These are phyloP conservation scores for Chrosomus eos DNA, from an alignment of 2,797 vertebrate genomes.

Conservation along the genomic window DNA sequence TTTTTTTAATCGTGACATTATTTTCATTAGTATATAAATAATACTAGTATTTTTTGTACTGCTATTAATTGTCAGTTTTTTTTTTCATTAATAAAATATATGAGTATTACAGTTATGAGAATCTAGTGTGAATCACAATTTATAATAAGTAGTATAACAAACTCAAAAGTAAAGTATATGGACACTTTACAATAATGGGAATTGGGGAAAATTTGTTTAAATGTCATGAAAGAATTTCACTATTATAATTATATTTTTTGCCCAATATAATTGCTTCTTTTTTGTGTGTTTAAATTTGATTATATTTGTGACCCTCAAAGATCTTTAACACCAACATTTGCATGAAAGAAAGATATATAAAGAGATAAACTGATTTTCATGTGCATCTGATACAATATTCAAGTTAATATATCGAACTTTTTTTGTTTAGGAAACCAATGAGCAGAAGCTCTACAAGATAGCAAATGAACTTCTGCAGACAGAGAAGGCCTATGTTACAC, in stretches of 20 bases:
- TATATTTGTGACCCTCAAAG: background rate
- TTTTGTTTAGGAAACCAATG: slow-evolving; percentile 88
- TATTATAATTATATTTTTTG: background rate
- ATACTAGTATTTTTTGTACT: background rate
- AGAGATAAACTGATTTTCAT: background rate
- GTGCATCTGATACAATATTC: background rate
- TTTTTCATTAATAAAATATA: background rate
- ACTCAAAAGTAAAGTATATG: background rate
- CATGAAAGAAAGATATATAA: background rate
- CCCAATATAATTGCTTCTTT: background rate
- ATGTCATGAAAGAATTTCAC: background rate
- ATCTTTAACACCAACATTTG: background rate
- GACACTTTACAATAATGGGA: background rate
- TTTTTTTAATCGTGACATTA: background rate
- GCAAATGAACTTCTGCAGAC: slow-evolving; percentile 95
- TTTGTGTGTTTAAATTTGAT: background rate
- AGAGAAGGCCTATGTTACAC: slow-evolving; percentile 91
- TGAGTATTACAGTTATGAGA: background rate
- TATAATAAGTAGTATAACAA: background rate
- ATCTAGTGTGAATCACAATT: background rate
- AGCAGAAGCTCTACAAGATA: slow-evolving; percentile 95
- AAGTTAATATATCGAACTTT: slow-evolving; percentile 45
- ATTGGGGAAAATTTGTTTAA: background rate
- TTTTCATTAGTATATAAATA: background rate
- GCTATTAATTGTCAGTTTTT: background rate